Conservation (phyloP, 2,797 vertebrate genomes). For the Chaetophractus vellerosus region DNA sequence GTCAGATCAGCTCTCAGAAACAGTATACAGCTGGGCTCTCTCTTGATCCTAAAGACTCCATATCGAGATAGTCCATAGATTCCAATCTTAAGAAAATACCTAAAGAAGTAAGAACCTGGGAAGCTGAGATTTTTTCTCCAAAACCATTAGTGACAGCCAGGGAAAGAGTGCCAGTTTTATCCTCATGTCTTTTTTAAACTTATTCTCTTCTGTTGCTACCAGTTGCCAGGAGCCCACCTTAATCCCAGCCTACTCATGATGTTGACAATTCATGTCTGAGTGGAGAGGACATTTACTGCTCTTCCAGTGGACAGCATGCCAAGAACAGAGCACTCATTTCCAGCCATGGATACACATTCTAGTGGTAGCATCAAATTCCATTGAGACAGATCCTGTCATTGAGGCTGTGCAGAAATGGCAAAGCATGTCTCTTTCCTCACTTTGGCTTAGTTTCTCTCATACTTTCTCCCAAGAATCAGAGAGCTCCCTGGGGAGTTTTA, state of each 20-base stretch:
- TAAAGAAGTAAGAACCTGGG: background rate
- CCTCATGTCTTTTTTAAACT: slow-evolving; percentile 48
- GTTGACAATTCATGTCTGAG: slow-evolving; percentile 41
- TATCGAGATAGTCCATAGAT: background rate
- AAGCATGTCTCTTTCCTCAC: background rate
- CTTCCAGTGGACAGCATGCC: background rate
- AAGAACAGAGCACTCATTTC: background rate
- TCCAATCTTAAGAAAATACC: background rate
- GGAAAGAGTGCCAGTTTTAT: background rate
- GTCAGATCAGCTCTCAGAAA: background rate
- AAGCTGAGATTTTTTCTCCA: slow-evolving; percentile 44
- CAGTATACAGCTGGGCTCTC: background rate
- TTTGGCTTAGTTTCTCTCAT: background rate
- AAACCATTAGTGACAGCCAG: background rate
- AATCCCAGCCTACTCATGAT: background rate
- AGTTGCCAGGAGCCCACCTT: slow-evolving; percentile 50
- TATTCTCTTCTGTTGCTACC: slow-evolving; percentile 59
- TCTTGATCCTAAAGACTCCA: background rate
- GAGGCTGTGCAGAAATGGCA: background rate
- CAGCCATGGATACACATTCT: background rate
- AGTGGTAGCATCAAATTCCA: background rate
- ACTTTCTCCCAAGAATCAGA: background rate
- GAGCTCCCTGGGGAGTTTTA: background rate
- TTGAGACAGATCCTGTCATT: background rate
- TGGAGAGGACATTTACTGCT: background rate